phyloP scores from a whole-genome alignment of 2,888 invertebrate species.

The Lagria hirta region DNA sequence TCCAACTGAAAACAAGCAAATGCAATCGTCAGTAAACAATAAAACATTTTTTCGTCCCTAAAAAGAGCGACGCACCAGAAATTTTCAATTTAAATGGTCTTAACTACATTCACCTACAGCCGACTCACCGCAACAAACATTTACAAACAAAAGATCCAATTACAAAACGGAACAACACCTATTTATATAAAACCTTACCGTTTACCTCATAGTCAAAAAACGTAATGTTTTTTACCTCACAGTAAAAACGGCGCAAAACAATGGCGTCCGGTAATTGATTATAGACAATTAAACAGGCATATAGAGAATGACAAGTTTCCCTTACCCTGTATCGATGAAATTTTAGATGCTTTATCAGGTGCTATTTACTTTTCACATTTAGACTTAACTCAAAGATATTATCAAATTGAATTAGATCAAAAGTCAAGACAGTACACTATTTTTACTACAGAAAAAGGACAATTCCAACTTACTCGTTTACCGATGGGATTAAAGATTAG shows the following conservation, averaged over 20 bases:
- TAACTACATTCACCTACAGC: slow-evolving; percentile 20
- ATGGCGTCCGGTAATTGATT: slow-evolving; percentile 27
- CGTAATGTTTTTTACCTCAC: too few species aligned
- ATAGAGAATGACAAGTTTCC: slow-evolving; percentile 31
- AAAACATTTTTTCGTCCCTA: too few species aligned
- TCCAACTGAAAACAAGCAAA: too few species aligned
- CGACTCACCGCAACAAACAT: slow-evolving; percentile 31
- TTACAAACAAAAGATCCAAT: slow-evolving; percentile 30
- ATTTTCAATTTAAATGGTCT: slow-evolving; percentile 13
- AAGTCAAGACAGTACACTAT: slow-evolving; percentile 31
- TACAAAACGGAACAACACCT: slow-evolving; percentile 25
- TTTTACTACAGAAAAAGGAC: slow-evolving; percentile 32
- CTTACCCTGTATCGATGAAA: slow-evolving; percentile 30
- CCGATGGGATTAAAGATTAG: slow-evolving; percentile 36
- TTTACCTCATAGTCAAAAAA: slow-evolving; percentile 32
- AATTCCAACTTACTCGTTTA: slow-evolving; percentile 33
- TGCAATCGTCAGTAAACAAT: too few species aligned
- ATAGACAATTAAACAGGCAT: slow-evolving; percentile 23
- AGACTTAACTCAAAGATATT: too few species aligned
- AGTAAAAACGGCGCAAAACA: slow-evolving; percentile 14
- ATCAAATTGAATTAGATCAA: too few species aligned
- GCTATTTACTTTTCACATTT: slow-evolving; percentile 34
- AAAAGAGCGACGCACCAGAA: slow-evolving; percentile 1
- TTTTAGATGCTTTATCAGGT: slow-evolving; percentile 34
- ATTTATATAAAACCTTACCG: slow-evolving; percentile 33